phyloP scores from a whole-genome alignment of 2,113 vertebrate species.

The Urocolius indicus region DNA sequence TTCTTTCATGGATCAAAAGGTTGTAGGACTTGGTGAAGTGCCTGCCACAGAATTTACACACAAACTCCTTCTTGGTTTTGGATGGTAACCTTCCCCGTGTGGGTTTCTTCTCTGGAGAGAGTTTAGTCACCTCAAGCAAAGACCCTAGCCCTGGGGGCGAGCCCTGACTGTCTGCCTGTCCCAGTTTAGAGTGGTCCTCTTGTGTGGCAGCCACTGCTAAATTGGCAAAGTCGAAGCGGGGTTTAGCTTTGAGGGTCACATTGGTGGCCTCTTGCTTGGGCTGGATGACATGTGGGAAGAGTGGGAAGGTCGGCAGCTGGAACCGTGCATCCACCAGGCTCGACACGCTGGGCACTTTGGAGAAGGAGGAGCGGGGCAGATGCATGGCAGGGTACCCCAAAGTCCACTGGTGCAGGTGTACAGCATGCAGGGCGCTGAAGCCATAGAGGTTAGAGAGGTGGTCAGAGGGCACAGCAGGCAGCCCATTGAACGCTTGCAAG shows the following conservation, averaged over 20 bases:
- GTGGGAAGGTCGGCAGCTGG: slow-evolving; percentile 87
- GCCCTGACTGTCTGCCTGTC: slow-evolving; percentile 87
- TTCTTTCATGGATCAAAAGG: slow-evolving; percentile 97
- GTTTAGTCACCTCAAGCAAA: slow-evolving; percentile 91
- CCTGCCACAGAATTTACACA: slow-evolving; percentile 98
- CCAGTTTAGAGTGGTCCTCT: slow-evolving; percentile 88
- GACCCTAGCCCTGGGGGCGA: slow-evolving; percentile 82
- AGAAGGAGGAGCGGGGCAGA: slow-evolving; percentile 90
- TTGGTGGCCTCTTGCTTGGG: slow-evolving; percentile 85
- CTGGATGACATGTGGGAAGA: slow-evolving; percentile 92
- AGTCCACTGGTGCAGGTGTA: slow-evolving; percentile 98
- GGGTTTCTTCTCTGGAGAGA: slow-evolving; percentile 93
- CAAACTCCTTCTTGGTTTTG: slow-evolving; percentile 99
- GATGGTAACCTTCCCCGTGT: slow-evolving; percentile 92
- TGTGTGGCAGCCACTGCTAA: slow-evolving; percentile 94
- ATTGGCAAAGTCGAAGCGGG: slow-evolving; percentile 98
- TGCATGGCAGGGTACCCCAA: slow-evolving; percentile 92
- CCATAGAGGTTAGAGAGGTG: slow-evolving; percentile 93
- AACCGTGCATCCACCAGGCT: slow-evolving; percentile 86
- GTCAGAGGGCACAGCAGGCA: slow-evolving; percentile 88
- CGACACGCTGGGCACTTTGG: slow-evolving; percentile 86
- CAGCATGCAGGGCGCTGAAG: slow-evolving; percentile 93
- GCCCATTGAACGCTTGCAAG: slow-evolving; percentile 91
- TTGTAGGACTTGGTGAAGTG: slow-evolving; percentile 99
- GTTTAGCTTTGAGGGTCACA: slow-evolving; percentile 86